phyloP scores from a whole-genome alignment of 2,888 invertebrate genomes.

The Drosophila antonietae region DNA sequence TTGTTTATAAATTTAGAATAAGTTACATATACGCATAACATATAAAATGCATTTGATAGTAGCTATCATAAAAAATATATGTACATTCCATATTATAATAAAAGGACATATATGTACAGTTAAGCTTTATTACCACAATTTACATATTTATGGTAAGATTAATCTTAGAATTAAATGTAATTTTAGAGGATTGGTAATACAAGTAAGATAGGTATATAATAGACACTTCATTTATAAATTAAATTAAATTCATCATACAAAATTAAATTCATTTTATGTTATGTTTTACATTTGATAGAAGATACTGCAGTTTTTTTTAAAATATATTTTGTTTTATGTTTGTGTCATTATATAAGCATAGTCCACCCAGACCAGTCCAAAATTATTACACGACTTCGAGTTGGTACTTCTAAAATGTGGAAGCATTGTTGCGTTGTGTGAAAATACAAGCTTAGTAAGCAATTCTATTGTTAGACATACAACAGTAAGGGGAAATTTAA shows the following conservation, averaged over 20 bases:
- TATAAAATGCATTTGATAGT: too few relatives aligned
- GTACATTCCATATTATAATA: too few relatives aligned
- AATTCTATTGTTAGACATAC: slow-evolving; percentile 65
- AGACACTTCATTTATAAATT: too few relatives aligned
- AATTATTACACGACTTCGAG: slow-evolving; percentile 52
- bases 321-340: background rate
- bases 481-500: slow-evolving; percentile 65
- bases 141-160: too few relatives aligned
- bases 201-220: too few relatives aligned
- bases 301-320: background rate
- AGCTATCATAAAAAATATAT: too few relatives aligned
- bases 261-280: background rate
- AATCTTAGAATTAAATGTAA: too few relatives aligned
- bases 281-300: slow-evolving; percentile 10
- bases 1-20: too few relatives aligned
- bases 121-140: too few relatives aligned
- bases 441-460: slow-evolving; percentile 75
- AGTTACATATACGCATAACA: too few relatives aligned
- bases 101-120: too few relatives aligned
- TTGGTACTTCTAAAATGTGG: slow-evolving; percentile 52
- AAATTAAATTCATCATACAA: background rate
- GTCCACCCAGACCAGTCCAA: slow-evolving; percentile 40
- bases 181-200: too few relatives aligned
- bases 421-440: slow-evolving; percentile 71
- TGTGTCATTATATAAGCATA: slow-evolving; percentile 39